Evolutionary conservation across 2,888 invertebrate species (phyloP).

Genomic region (Choreutis nemorana): DNA sequence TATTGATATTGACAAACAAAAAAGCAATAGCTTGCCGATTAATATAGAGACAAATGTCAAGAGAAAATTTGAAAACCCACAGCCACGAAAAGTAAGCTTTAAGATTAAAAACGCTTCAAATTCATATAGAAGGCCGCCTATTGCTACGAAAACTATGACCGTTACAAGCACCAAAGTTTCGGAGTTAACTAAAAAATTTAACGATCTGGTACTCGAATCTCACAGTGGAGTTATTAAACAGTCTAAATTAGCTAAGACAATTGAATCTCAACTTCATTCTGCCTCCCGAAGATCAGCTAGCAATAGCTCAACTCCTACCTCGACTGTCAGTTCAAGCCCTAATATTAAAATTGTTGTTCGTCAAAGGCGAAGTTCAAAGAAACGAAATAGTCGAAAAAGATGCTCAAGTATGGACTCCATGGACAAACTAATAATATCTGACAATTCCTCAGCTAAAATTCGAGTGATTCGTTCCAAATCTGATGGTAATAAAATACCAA

Average conservation of each 20-base stretch:
- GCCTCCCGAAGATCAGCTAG: conserved; percentile 33
- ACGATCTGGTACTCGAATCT: conserved; percentile 66
- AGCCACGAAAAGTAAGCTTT: conserved; percentile 67
- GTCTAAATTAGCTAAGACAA: conserved; percentile 61
- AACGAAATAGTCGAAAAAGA: conserved; percentile 54
- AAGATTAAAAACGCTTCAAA: conserved; percentile 64
- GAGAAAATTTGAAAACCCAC: conserved; percentile 37
- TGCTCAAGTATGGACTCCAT: conserved; percentile 58
- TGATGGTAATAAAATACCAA: conserved; percentile 50
- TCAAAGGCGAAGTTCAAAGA: conserved; percentile 49
- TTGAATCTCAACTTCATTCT: conserved; percentile 44
- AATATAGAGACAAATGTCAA: conserved; percentile 24
- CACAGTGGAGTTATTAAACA: conserved; percentile 49
- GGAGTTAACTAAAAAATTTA: conserved; percentile 74
- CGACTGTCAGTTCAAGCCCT: conserved; percentile 51
- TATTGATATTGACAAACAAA: conserved; percentile 16
- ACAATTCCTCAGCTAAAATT: conserved; percentile 33
- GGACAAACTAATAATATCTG: conserved; percentile 36
- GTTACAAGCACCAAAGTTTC: conserved; percentile 69
- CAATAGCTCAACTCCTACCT: conserved; percentile 54
- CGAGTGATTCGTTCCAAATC: conserved; percentile 53
- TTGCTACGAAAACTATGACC: conserved; percentile 50
- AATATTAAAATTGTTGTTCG: conserved; percentile 58
- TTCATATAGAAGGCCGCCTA: conserved; percentile 46
- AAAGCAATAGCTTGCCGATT: conserved; percentile 15